Percentiles rank a stretch among this genome's conserved stretches.
These are phyloP conservation scores for Hirundo rustica DNA, from an alignment of 2,797 vertebrate genomes.

Conservation along the genomic window DNA sequence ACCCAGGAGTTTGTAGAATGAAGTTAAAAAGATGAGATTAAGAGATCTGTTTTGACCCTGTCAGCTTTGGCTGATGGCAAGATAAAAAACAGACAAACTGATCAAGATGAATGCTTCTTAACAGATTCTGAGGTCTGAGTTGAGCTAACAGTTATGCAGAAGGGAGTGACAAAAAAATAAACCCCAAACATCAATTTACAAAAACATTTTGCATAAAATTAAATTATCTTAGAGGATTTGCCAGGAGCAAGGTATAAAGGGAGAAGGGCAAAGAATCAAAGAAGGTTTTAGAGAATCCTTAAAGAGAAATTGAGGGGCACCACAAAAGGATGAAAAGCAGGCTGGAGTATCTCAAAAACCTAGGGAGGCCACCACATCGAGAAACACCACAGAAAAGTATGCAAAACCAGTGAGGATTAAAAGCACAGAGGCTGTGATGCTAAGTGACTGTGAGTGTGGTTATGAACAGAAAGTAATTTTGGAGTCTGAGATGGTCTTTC, in stretches of 20 bases:
- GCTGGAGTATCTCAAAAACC: neutral
- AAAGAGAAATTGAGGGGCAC: neutral
- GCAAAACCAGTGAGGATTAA: neutral
- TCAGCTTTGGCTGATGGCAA: neutral
- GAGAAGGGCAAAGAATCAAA: neutral
- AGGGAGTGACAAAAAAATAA: neutral
- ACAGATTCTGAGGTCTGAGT: neutral
- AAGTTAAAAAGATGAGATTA: neutral
- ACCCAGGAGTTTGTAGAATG: neutral
- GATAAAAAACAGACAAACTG: neutral
- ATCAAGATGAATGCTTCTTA: neutral
- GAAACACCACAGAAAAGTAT: neutral
- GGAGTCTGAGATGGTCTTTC: neutral
- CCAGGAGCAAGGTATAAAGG: neutral
- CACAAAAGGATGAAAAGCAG: neutral
- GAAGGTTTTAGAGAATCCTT: neutral
- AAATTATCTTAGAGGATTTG: neutral
- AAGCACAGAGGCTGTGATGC: neutral
- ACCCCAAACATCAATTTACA: neutral
- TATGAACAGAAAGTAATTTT: neutral
- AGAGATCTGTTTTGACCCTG: neutral
- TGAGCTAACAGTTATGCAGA: neutral
- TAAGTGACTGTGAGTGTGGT: neutral
- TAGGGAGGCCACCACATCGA: accelerated
- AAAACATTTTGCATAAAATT: neutral